Evolutionary conservation across 2,888 invertebrate genomes (phyloP), one percentile per base, ranked within the genome.

Genomic region (Pseudanteris insignis): DNA sequence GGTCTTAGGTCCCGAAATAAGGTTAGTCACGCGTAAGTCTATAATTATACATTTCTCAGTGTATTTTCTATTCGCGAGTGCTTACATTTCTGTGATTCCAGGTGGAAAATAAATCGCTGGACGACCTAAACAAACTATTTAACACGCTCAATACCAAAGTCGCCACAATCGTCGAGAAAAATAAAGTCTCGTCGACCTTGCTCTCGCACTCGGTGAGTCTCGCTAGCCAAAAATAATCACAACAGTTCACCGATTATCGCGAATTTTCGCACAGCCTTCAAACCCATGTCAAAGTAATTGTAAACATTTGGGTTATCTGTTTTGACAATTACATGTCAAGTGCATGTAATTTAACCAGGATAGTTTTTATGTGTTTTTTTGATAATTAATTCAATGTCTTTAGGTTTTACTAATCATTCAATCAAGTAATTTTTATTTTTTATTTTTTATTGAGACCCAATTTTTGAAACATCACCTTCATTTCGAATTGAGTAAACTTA

Each of bases 41-140:
- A n/a, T 7, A 21, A 5, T 21, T 7, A 21, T 5, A 21, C 21
- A 26, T 47, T 33, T 14, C 7, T 12, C 33, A 14, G 1, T 6
- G 2, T n/a, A 32, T 14, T 37, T 46, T 26, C 1, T 2, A n/a
- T 2, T 2, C 2, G 10, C 32, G n/a, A 25, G 10, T 41, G 2
- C 29, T n/a, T 13, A 18, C 14, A 15, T n/a, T 15, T 41, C 12
- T 51, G 32, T 53, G 26, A 46, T 59, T 51, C 40, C 32, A 61
- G 62, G 41, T 57, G 37, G 43, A 57, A 36, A 46, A 57, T 50
- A 55, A 55, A 37, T 41, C 55, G 1, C 15, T 34, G 12, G 47
- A 51, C 26, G 55, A 62, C 36, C 55, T 62, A 55, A 62, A 62
- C 48, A 62, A 62, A 62, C 55, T 62, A 34, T 62, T 62, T 41